Conservation (phyloP, 2,888 invertebrate species). For the Liposcelis brunnea region DNA sequence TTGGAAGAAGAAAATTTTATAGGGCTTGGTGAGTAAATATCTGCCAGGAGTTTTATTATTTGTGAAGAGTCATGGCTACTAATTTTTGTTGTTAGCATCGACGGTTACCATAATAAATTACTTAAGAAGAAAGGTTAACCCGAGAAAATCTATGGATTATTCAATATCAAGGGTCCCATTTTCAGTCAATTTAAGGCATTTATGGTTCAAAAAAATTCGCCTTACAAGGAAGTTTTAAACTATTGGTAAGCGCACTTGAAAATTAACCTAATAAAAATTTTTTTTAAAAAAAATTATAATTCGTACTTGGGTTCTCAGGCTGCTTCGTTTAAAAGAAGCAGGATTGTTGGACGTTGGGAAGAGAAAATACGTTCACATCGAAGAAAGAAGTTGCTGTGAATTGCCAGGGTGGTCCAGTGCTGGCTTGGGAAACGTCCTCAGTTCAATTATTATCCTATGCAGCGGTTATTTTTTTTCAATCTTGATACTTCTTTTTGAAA, state of each 20-base stretch:
- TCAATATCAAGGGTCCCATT: conserved; percentile 14
- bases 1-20: conserved; percentile 18
- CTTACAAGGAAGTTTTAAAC: conserved; percentile 17
- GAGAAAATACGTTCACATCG: conserved; percentile 1
- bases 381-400: conserved; percentile 9
- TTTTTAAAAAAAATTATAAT: too few species aligned
- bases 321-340: conserved; percentile 12
- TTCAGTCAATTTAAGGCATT: conserved; percentile 14
- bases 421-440: conserved; percentile 21
- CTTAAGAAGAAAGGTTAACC: conserved; percentile 16
- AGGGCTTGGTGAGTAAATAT: conserved; percentile 19
- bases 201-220: conserved; percentile 16
- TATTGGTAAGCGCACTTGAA: conserved; percentile 17
- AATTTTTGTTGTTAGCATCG: neutral
- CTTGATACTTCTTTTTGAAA: conserved; percentile 1
- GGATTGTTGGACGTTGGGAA: conserved; percentile 10
- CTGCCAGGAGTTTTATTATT: too few species aligned
- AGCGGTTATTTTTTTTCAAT: conserved; percentile 15
- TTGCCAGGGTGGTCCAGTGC: conserved; percentile 22
- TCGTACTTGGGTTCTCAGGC: too few species aligned
- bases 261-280: conserved; percentile 4
- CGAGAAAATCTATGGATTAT: conserved; percentile 12
- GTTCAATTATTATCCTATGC: conserved; percentile 20
- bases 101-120: conserved; percentile 11
- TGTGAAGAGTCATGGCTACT: too few species aligned